These are phyloP conservation scores for Chirona hameri DNA, from an alignment of 2,888 invertebrate genomes.

Conservation along the genomic window DNA sequence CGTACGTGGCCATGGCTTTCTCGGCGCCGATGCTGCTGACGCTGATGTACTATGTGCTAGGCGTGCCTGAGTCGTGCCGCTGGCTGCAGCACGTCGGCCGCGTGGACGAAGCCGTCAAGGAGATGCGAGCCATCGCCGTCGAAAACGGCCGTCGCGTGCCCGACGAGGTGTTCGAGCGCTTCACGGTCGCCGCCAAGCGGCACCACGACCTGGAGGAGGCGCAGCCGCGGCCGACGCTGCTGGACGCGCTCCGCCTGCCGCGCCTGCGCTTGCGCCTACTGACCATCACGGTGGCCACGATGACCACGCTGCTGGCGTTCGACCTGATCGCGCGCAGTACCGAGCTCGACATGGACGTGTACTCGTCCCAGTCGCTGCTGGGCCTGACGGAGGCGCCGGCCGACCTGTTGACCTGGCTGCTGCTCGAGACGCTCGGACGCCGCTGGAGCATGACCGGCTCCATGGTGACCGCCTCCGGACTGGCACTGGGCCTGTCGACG, in stretches of 20 bases:
- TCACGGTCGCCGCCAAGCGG: slow-evolving; percentile 55
- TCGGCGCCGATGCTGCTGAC: slow-evolving; percentile 68
- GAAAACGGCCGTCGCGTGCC: slow-evolving; percentile 73
- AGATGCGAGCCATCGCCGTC: slow-evolving; percentile 73
- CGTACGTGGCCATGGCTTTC: slow-evolving; percentile 66
- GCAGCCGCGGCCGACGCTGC: not conserved
- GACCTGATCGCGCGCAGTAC: slow-evolving; percentile 66
- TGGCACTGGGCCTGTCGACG: not conserved
- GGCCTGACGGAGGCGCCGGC: slow-evolving; percentile 36
- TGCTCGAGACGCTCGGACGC: slow-evolving; percentile 35
- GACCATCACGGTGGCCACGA: not conserved
- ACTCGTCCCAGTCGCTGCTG: slow-evolving; percentile 35
- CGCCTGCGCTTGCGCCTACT: not conserved
- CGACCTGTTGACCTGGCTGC: slow-evolving; percentile 35
- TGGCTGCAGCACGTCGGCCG: slow-evolving; percentile 84
- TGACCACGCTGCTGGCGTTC: not conserved
- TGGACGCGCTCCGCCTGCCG: not conserved
- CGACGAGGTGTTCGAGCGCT: slow-evolving; percentile 67
- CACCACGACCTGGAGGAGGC: not conserved
- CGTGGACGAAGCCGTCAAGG: slow-evolving; percentile 70
- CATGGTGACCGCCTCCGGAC: not conserved
- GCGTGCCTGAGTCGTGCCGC: slow-evolving; percentile 54
- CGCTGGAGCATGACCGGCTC: slow-evolving; percentile 30
- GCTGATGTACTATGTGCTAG: slow-evolving; percentile 24
- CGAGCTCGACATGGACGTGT: slow-evolving; percentile 53